Percentiles rank a stretch among this genome's conserved stretches.
These are phyloP conservation scores for Ailuropoda melanoleuca DNA, from an alignment of 2,113 vertebrate species.

Conservation along the genomic window DNA sequence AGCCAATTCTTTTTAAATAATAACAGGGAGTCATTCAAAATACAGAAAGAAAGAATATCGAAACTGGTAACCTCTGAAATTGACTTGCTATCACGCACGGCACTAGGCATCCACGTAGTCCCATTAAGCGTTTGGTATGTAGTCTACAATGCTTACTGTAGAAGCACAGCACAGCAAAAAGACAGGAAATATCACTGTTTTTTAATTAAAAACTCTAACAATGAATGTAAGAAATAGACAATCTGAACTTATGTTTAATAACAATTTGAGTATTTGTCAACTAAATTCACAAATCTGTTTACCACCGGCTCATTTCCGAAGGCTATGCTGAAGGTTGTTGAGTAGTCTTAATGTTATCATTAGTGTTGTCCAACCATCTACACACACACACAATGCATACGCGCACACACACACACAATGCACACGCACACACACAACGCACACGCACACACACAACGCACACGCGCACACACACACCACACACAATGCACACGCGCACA, in stretches of 20 bases:
- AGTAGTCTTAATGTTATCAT: neutral
- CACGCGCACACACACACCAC: neutral
- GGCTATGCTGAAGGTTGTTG: neutral
- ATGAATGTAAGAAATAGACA: neutral
- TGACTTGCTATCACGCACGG: neutral
- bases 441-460: neutral
- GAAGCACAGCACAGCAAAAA: neutral
- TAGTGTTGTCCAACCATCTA: neutral
- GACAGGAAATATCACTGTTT: neutral
- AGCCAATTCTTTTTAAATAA: neutral
- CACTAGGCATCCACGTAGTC: neutral
- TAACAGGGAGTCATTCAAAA: neutral
- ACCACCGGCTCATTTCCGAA: neutral
- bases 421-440: no score
- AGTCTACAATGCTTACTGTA: neutral
- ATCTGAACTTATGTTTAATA: neutral
- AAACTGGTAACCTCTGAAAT: neutral
- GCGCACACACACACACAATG: rapidly evolving
- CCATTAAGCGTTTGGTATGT: neutral
- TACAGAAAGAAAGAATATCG: neutral
- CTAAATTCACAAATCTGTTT: neutral
- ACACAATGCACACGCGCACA: no score
- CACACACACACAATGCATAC: neutral
- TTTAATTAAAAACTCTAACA: neutral
- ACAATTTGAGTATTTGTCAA: neutral